Evolutionary conservation across 2,888 invertebrate genomes (phyloP), one percentile per base, ranked within the genome.

Genomic region (Chironomus tentans): DNA sequence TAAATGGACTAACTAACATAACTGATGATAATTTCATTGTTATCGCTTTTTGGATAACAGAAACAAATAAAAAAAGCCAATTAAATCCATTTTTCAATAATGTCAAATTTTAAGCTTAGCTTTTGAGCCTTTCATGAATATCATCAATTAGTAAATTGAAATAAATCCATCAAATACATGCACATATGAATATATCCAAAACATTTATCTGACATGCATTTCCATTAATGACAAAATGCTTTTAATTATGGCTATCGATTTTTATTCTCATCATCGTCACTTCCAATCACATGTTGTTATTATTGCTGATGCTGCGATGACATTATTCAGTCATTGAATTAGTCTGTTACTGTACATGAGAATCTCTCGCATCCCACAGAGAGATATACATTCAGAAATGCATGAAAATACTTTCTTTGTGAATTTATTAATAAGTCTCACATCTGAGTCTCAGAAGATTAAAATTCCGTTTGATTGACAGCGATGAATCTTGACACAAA

Each of bases 231-330:
- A 72, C 72, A 72, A 72, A 72, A 62, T 72, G 62, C 72, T 72
- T 72, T 72, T 72, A 72, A 72, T 72, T 72, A 72, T 22, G 28
- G 62, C 46, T 62, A 72, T 72, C 62, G 72, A 72, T 62, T 65
- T 24, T 65, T 21, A 50, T 50, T 50, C 56, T 18, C 56, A 56
- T 56, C 56, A 50, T n/a, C 50, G 18, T 56, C 56, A 56, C 18
- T 38, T 15, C 56, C 56, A 56, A 7, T 18, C 15, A 56, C 5
- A 4, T 56, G 6, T 15, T 15, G 7, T n/a, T 56, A 18, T 4
- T 38, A 6, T 18, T 56, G 56, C 15, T 56, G 0, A 15, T 50
- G 50, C 22, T 28, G n/a, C 4, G 50, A 56, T 56, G 56, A 56
- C 38, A 38, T 38, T 38, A 38, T 38, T 38, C 38, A 38, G 38